phyloP scores from a whole-genome alignment of 2,888 invertebrate genomes.

The Chirona hameri region DNA sequence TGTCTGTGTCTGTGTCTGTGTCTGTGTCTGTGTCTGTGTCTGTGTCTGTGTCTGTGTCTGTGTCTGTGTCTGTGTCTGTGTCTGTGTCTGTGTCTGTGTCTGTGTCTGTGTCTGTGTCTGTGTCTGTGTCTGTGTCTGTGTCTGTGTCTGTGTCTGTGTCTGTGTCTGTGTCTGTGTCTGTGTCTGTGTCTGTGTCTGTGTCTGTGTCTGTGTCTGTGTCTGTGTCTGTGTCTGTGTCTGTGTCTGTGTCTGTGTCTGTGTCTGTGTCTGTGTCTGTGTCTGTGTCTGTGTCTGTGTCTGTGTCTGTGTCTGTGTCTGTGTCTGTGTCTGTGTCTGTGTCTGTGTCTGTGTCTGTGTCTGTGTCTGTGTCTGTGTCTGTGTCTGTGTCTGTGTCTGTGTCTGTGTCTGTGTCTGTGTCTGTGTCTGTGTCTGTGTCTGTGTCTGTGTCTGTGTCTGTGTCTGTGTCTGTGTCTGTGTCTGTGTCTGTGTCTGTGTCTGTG shows the following conservation, averaged over 20 bases:
- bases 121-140: not conserved
- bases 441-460: not conserved
- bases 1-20: not conserved
- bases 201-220: not conserved
- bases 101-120: not conserved
- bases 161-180: not conserved
- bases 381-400: not conserved
- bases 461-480: not conserved
- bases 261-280: not conserved
- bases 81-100: not conserved
- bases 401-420: not conserved
- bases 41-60: not conserved
- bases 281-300: not conserved
- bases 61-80: not conserved
- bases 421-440: not conserved
- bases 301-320: not conserved
- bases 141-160: not conserved
- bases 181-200: not conserved
- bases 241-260: not conserved
- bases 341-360: not conserved
- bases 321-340: not conserved
- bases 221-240: not conserved
- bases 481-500: not conserved
- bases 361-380: not conserved
- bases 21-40: not conserved